Evolutionary conservation across 2,113 vertebrate species (phyloP).

Genomic region (Corythaeola cristata): DNA sequence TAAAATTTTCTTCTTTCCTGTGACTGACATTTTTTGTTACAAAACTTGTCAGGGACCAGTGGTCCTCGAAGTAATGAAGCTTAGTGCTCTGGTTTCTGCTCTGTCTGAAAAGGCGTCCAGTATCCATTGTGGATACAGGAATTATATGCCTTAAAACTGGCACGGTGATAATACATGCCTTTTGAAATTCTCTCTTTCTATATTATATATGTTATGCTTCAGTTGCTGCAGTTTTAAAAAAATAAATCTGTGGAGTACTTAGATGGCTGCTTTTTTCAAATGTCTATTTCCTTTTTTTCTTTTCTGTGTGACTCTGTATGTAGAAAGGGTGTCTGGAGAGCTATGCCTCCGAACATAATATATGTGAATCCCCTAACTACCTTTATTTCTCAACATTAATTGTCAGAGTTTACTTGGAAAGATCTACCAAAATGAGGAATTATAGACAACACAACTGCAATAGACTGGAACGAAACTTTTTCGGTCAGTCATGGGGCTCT

Average conservation of each 20-base stretch:
- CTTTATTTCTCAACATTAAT: not conserved
- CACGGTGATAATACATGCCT: not conserved
- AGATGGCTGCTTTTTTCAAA: not conserved
- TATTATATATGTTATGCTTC: not conserved
- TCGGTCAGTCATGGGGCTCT: not conserved
- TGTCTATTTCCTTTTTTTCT: not conserved
- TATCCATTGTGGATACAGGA: not conserved
- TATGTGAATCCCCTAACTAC: not conserved
- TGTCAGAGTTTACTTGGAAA: not conserved
- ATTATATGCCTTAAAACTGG: not conserved
- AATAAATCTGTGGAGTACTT: not conserved
- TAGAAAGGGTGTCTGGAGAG: not conserved
- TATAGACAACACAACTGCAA: not conserved
- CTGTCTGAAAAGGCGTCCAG: not conserved
- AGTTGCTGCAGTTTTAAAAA: not conserved
- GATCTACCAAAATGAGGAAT: not conserved
- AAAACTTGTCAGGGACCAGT: not conserved
- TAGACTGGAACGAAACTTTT: not conserved
- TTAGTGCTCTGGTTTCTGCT: not conserved
- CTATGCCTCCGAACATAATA: not conserved
- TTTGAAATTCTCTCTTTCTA: not conserved
- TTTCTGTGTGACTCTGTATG: no score
- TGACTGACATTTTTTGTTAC: not conserved
- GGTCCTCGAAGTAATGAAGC: not conserved
- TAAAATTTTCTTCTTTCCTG: not conserved